Evolutionary conservation across 2,797 vertebrate species (phyloP).

Genomic region (Anguilla megastoma): DNA sequence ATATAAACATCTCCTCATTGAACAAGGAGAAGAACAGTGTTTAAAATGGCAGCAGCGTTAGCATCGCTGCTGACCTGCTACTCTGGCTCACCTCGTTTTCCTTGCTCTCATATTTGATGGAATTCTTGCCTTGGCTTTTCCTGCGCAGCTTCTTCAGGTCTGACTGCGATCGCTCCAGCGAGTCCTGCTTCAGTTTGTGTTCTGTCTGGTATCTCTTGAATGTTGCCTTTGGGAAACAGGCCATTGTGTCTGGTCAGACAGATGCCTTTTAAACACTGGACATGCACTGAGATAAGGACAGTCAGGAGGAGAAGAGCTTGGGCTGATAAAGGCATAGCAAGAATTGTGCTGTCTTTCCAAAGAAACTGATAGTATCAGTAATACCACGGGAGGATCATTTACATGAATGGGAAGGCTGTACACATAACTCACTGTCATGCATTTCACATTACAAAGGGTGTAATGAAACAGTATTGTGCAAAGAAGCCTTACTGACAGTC

Average conservation of each 20-base stretch:
- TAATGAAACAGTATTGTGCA: neutral
- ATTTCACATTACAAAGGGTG: neutral
- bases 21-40: neutral
- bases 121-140: slow-evolving; percentile 91
- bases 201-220: slow-evolving; percentile 94
- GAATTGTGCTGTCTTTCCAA: neutral
- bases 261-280: slow-evolving; percentile 6
- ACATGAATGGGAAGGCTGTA: neutral
- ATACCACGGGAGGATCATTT: neutral
- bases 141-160: slow-evolving; percentile 93
- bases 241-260: slow-evolving; percentile 8
- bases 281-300: neutral
- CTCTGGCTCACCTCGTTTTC: slow-evolving; percentile 85
- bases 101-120: slow-evolving; percentile 85
- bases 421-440: neutral
- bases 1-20: neutral
- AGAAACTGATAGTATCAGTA: neutral
- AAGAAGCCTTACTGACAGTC: neutral
- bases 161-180: slow-evolving; percentile 88
- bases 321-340: neutral
- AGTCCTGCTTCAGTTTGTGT: slow-evolving; percentile 87
- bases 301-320: neutral
- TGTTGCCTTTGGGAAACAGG: slow-evolving; percentile 77
- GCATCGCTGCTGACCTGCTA: neutral
- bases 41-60: neutral